phyloP scores from a whole-genome alignment of 2,797 vertebrate genomes.

The Schizothorax lantsangensis region DNA sequence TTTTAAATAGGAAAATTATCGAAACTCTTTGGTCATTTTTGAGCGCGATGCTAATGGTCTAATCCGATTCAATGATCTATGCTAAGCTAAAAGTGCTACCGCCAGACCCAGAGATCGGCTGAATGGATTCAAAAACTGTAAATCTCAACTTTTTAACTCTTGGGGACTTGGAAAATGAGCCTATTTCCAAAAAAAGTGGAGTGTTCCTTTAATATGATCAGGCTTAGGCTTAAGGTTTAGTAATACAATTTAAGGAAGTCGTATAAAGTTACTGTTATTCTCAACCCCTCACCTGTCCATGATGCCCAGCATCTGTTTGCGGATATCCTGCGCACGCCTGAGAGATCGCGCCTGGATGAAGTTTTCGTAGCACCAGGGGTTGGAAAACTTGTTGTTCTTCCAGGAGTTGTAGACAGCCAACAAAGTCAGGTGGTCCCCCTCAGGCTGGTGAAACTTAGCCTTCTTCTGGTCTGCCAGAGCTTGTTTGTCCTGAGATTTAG shows the following conservation, averaged over 20 bases:
- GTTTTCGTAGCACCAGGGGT: constrained; percentile 99
- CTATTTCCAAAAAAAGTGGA: too few species aligned
- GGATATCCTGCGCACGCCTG: constrained; percentile 94
- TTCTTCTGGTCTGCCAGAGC: constrained; percentile 98
- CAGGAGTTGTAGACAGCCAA: constrained; percentile 98
- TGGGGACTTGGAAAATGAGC: too few species aligned
- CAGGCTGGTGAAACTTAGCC: constrained; percentile 97
- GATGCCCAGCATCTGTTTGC: constrained; percentile 99
- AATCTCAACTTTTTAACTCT: too few species aligned
- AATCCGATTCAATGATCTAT: too few species aligned
- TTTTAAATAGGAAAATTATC: too few species aligned
- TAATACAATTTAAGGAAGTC: neutral
- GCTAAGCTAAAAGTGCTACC: too few species aligned
- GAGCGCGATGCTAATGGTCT: too few species aligned
- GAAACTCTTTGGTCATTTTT: too few species aligned
- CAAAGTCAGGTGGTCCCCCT: constrained; percentile 96
- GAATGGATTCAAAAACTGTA: too few species aligned
- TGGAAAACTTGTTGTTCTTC: constrained; percentile 99
- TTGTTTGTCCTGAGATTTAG: constrained; percentile 89
- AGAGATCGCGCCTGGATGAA: constrained; percentile 97
- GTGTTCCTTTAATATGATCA: too few species aligned
- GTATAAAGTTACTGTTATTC: neutral
- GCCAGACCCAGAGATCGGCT: too few species aligned
- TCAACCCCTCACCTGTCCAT: constrained; percentile 88
- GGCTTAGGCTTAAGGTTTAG: neutral